A percentile compares a stretch with the other conserved stretches of the same genome.
phyloP scores from a whole-genome alignment of 2,888 invertebrate species.

The Flexamia atlantica region DNA sequence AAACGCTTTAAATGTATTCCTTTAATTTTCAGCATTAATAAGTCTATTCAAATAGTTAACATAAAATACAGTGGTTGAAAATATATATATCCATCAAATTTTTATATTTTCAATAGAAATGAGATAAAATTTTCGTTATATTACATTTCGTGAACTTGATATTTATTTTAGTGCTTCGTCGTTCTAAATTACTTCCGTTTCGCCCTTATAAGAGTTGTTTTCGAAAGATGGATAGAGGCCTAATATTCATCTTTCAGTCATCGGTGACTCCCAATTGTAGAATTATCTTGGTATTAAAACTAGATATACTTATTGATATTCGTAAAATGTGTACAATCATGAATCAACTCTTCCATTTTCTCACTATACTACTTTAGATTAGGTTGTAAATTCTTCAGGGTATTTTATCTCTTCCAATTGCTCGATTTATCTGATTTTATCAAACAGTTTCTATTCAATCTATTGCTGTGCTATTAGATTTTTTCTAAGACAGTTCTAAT shows the following conservation, averaged over 20 bases:
- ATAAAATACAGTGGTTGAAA: background rate
- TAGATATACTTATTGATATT: background rate
- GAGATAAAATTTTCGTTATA: no score
- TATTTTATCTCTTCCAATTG: constrained; percentile 29
- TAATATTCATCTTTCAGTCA: constrained; percentile 26
- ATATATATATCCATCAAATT: no score
- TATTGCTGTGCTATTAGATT: constrained; percentile 3
- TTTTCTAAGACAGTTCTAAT: background rate
- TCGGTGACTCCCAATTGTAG: background rate
- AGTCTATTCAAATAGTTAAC: background rate
- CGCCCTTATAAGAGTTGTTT: background rate
- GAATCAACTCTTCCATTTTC: constrained; percentile 36
- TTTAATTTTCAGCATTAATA: constrained; percentile 55
- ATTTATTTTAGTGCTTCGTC: no score
- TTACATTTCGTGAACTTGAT: no score
- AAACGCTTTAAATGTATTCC: constrained; percentile 21
- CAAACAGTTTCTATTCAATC: background rate
- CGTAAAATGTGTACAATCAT: constrained; percentile 31
- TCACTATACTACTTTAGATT: constrained; percentile 29
- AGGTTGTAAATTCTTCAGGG: constrained; percentile 35
- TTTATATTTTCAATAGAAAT: no score
- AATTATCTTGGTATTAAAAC: background rate
- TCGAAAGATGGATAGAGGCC: constrained; percentile 34
- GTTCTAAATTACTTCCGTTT: no score
- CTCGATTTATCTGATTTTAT: background rate